These are phyloP conservation scores for Zosterops hypoxanthus DNA, from an alignment of 2,113 vertebrate genomes.

Conservation along the genomic window DNA sequence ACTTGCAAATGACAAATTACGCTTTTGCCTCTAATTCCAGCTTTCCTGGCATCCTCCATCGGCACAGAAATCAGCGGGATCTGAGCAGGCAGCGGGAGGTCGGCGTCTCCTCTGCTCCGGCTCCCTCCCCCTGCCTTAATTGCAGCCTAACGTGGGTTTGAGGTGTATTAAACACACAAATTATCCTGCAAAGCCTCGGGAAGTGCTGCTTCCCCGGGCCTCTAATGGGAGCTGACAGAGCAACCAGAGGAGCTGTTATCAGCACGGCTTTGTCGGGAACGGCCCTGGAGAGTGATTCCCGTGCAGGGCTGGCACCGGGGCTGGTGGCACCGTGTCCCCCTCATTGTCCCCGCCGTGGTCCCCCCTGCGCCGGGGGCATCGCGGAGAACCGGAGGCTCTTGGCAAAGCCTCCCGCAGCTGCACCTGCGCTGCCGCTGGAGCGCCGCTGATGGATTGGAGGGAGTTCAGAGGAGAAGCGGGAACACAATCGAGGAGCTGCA, in stretches of 20 bases:
- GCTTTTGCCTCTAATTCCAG: conserved; percentile 41
- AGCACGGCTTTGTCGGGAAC: conserved; percentile 14
- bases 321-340: rapidly evolving
- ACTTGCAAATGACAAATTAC: conserved; percentile 36
- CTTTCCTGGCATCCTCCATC: conserved; percentile 28
- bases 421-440: conserved; percentile 1
- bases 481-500: conserved; percentile 20
- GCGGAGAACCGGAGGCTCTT: not conserved
- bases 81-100: conserved; percentile 31
- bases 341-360: rapidly evolving
- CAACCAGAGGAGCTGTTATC: conserved; percentile 23
- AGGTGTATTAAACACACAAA: conserved; percentile 72
- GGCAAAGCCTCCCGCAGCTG: not conserved
- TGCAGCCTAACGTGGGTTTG: conserved; percentile 54
- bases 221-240: conserved; percentile 60
- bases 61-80: conserved; percentile 20
- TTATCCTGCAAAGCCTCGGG: conserved; percentile 57
- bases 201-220: conserved; percentile 57
- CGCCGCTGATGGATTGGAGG: conserved; percentile 24
- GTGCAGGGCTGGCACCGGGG: not conserved
- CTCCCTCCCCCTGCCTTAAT: conserved; percentile 57
- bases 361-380: rapidly evolving
- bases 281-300: not conserved
- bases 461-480: conserved; percentile 36
- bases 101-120: conserved; percentile 6